Conservation (phyloP, 2,888 invertebrate genomes). For the Drosophila eohydei region DNA sequence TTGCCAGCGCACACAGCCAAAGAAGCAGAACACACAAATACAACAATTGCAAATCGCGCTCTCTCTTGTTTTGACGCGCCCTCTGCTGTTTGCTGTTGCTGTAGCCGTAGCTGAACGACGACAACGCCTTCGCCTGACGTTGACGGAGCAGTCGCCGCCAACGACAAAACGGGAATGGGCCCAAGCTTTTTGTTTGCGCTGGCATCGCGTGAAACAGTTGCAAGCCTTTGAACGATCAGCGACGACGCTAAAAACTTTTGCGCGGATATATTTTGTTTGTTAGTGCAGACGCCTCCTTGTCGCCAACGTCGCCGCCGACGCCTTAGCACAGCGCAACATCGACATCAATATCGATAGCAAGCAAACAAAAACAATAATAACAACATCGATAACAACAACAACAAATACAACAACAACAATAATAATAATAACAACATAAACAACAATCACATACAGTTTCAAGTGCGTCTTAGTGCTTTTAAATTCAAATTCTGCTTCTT, state of each 20-base stretch:
- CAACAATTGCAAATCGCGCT: conserved; percentile 53
- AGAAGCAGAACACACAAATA: conserved; percentile 35
- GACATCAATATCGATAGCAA: not conserved
- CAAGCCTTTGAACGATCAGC: conserved; percentile 84
- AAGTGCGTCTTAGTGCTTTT: conserved; percentile 42
- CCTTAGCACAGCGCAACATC: conserved; percentile 12
- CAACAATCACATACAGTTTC: conserved; percentile 16
- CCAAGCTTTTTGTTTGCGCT: conserved; percentile 82
- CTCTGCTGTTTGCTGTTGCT: conserved; percentile 38
- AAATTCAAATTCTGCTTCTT: conserved; percentile 9
- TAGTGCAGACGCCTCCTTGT: conserved; percentile 65
- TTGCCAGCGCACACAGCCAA: conserved; percentile 37
- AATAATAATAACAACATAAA: conserved; percentile 4
- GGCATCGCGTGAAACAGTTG: conserved; percentile 82
- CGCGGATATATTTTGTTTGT: conserved; percentile 80
- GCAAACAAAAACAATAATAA: no score
- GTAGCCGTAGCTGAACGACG: conserved; percentile 31
- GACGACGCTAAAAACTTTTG: conserved; percentile 83
- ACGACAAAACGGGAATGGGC: conserved; percentile 59
- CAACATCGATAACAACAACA: not conserved
- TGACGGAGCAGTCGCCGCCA: conserved; percentile 48
- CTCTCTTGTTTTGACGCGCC: conserved; percentile 64
- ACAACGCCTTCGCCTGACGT: conserved; percentile 39
- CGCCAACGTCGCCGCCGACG: conserved; percentile 53
- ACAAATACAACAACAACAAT: not conserved